Base-by-base conservation (phyloP, 2,888 invertebrate species). In the Himalopsyche kuldschensis region DNA sequence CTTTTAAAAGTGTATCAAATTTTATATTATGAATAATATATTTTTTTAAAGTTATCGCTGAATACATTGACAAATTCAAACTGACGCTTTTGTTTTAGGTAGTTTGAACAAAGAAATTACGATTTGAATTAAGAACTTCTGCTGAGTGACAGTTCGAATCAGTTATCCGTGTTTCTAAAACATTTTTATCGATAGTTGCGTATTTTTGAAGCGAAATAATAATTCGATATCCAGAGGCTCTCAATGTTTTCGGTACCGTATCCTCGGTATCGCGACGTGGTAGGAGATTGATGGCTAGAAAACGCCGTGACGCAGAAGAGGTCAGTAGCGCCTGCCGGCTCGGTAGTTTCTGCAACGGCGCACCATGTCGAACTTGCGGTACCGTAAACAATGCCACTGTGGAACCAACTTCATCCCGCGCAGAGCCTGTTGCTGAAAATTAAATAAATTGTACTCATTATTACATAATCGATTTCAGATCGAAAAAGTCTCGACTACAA, bases 381-480 rank as follows among this genome's bases (percentile, higher is more conserved):
- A 96, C 87, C 96, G 92, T 90, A 96, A 92, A 89, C 96, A 96
- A 89, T 96, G 96, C 95, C 95, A 96, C 88, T 96, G 96, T 0
- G 96, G 96, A 84, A 96, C 93, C 89, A 95, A 94, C 86, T 94
- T 92, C 95, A 96, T 96, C 48, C 93, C 93, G 87, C 95, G 94
- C 79, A 95, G 90, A 48, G 95, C 94, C 93, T 96, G 92, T 88
- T 91, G 86, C 91, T 91, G 88, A 4, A 89, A 90, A 79, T 32
- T 84, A 84, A 80, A 87, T 82, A 17, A 63, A 69, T 24, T 17
- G 1, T 24, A 31, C n/a, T 10, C n/a, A 3, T 76, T 30, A 27
- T 17, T 76, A 31, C 32, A 15, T 15, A 41, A 41, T 41, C 5
- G n/a, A n/a, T n/a, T n/a, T n/a, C n/a, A n/a, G n/a, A n/a, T n/a